Conservation (phyloP, 1,140 invertebrate genomes). For the Xylocopa sonorina region DNA sequence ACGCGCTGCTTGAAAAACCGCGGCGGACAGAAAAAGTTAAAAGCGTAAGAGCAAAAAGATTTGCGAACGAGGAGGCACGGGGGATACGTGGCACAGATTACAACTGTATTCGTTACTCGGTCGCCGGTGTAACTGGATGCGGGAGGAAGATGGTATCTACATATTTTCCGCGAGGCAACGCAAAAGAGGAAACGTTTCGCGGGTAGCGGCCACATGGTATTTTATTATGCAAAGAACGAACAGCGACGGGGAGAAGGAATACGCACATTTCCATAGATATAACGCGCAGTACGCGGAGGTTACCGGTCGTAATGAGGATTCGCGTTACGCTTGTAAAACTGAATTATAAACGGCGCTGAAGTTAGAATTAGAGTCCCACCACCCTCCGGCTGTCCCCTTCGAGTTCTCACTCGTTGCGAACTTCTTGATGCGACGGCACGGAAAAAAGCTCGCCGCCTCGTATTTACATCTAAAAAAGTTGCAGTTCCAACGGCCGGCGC, state of each 20-base stretch:
- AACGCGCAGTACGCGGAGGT: not conserved
- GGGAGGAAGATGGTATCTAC: too few relatives aligned
- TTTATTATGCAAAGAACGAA: slow-evolving; percentile 37
- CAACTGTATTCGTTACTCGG: not conserved
- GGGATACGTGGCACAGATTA: not conserved
- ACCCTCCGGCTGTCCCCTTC: not conserved
- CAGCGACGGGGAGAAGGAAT: not conserved
- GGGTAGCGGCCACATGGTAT: not conserved
- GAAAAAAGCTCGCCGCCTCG: not conserved
- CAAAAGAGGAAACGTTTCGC: not conserved
- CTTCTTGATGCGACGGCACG: slow-evolving; percentile 30
- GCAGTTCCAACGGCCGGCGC: not conserved
- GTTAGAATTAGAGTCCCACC: slow-evolving; percentile 36
- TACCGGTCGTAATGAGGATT: slow-evolving; percentile 36
- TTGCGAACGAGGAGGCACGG: not conserved
- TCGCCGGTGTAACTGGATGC: not conserved
- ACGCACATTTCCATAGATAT: slow-evolving; percentile 47
- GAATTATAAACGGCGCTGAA: slow-evolving; percentile 46
- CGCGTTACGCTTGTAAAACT: slow-evolving; percentile 34
- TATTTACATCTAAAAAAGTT: slow-evolving; percentile 26
- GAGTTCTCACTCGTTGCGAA: slow-evolving; percentile 5
- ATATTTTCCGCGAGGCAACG: too few relatives aligned
- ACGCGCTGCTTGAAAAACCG: not conserved
- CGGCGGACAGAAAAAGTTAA: not conserved
- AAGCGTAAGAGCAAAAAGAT: too few relatives aligned